Evolutionary conservation across 1,140 invertebrate species (phyloP).

Genomic region (Nomia melanderi): DNA sequence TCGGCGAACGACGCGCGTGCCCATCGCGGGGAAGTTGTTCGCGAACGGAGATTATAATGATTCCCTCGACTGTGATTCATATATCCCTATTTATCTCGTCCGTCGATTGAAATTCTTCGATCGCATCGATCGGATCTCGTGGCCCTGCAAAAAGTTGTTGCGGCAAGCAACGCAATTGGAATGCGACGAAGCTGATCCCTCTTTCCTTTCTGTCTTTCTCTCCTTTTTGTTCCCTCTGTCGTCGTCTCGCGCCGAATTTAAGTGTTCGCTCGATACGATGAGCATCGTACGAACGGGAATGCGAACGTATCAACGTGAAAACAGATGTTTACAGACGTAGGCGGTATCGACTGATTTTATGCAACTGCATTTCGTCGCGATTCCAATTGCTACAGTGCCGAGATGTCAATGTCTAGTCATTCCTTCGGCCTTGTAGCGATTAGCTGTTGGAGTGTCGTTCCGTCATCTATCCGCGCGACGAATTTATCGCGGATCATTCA

Average conservation of each 20-base stretch:
- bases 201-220: no score
- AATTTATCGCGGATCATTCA: neutral
- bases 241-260: neutral
- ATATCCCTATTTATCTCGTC: conserved; percentile 12
- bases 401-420: conserved; percentile 29
- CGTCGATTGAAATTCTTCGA: conserved; percentile 1
- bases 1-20: neutral
- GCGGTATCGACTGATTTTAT: neutral
- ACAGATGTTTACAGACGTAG: no score
- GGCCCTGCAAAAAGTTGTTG: neutral
- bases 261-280: neutral
- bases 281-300: neutral
- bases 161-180: no score
- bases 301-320: no score
- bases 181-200: no score
- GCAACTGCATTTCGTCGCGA: neutral
- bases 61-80: conserved; percentile 27
- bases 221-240: neutral
- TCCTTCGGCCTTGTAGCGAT: conserved; percentile 13
- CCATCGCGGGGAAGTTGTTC: neutral
- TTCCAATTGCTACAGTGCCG: neutral
- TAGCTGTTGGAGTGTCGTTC: neutral
- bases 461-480: no score
- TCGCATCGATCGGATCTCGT: conserved; percentile 19
- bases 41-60: neutral